Conservation (phyloP, 2,797 vertebrate genomes). For the Crypturellus tataupa region DNA sequence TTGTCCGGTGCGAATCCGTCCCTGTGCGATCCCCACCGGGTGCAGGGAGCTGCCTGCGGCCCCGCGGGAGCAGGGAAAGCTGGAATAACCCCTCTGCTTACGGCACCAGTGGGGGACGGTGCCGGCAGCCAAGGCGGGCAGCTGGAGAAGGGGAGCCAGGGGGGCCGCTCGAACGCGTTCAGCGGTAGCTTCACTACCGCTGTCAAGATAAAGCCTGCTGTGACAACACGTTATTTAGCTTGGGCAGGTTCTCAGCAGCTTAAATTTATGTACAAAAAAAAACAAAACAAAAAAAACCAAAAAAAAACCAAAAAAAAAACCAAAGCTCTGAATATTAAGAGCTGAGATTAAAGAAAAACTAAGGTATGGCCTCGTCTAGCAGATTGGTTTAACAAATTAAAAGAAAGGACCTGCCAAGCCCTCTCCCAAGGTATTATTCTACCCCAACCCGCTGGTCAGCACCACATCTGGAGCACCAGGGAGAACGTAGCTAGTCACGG, state of each 20-base stretch:
- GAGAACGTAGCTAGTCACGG: background rate
- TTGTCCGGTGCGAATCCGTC: background rate
- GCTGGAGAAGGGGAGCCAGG: background rate
- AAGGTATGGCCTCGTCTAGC: background rate
- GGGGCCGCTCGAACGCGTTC: background rate
- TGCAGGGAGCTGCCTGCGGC: background rate
- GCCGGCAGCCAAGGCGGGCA: background rate
- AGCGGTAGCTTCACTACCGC: background rate
- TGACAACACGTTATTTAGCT: background rate
- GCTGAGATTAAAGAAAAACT: background rate
- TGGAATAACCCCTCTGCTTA: background rate
- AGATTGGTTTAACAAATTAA: background rate
- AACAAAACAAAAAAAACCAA: no score
- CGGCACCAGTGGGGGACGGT: background rate
- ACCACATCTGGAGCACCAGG: background rate
- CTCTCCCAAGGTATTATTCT: background rate
- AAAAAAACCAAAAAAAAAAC: background rate
- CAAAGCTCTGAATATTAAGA: background rate
- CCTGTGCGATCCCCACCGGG: background rate
- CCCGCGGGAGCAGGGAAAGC: background rate
- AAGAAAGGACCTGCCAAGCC: accelerated
- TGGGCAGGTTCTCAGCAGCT: background rate
- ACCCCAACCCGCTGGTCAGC: background rate
- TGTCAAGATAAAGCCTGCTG: background rate
- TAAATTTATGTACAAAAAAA: background rate